Percentiles rank a stretch among this genome's conserved stretches.
phyloP scores from a whole-genome alignment of 2,797 vertebrate genomes.

The Sus cebifrons region DNA sequence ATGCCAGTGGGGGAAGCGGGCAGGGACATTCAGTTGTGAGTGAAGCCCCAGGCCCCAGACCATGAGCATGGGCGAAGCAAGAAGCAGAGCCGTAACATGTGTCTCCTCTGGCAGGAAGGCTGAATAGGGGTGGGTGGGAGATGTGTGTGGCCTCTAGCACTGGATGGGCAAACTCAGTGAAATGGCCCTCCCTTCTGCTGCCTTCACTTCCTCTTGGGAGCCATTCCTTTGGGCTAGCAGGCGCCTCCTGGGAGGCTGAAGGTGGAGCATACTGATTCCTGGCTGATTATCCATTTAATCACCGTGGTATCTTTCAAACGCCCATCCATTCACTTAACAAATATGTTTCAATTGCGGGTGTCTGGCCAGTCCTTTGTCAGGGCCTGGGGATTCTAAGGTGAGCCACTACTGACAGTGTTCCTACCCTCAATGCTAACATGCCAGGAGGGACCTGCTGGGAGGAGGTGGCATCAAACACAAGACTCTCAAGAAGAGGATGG shows the following conservation, averaged over 20 bases:
- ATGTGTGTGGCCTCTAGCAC: not conserved
- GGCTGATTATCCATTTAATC: not conserved
- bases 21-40: not conserved
- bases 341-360: not conserved
- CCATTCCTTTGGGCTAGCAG: not conserved
- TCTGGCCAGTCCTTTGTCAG: not conserved
- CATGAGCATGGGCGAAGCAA: not conserved
- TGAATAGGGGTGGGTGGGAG: not conserved
- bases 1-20: not conserved
- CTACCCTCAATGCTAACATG: not conserved
- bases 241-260: not conserved
- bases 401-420: not conserved
- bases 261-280: not conserved
- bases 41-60: slow-evolving; percentile 11
- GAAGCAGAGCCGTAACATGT: not conserved
- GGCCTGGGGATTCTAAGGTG: not conserved
- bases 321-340: not conserved
- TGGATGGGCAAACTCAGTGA: not conserved
- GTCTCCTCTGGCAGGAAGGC: not conserved
- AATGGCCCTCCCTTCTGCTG: not conserved
- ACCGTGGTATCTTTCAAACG: not conserved
- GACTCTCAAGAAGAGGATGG: not conserved
- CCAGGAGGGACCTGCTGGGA: fast-evolving
- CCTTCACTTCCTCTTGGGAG: not conserved
- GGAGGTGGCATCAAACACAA: not conserved